Conservation (phyloP, 2,888 invertebrate genomes). For the Lasioglossum vierecki region DNA sequence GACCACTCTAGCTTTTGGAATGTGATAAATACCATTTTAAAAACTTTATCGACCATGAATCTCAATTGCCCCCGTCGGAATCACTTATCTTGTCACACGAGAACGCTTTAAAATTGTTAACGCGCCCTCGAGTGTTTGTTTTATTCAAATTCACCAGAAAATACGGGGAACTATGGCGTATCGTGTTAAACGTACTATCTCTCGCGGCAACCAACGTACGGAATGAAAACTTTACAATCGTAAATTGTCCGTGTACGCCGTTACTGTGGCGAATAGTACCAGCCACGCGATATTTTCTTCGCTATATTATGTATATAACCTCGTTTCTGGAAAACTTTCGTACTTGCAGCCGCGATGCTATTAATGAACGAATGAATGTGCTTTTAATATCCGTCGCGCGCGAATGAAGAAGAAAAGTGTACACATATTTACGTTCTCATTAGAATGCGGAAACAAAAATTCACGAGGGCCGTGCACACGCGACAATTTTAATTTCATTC, state of each 20-base stretch:
- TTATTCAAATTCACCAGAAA: conserved; percentile 30
- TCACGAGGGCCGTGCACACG: neutral
- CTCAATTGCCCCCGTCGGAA: conserved; percentile 1
- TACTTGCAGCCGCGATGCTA: conserved; percentile 1
- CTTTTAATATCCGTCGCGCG: conserved; percentile 12
- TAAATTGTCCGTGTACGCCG: conserved; percentile 37
- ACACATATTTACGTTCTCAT: conserved; percentile 2
- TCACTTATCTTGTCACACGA: neutral
- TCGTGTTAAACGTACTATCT: conserved; percentile 17
- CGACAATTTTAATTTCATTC: neutral
- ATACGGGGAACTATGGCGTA: neutral
- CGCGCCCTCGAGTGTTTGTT: conserved; percentile 19
- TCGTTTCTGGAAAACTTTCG: conserved; percentile 28
- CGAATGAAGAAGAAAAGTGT: neutral
- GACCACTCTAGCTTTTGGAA: neutral
- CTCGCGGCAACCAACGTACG: conserved; percentile 33
- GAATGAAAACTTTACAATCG: conserved; percentile 42
- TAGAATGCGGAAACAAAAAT: neutral
- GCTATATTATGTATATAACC: conserved; percentile 38
- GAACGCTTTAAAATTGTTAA: conserved; percentile 22
- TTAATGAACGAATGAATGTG: conserved; percentile 8
- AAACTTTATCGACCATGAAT: conserved; percentile 11
- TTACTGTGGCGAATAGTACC: conserved; percentile 14
- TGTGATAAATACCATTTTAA: neutral
- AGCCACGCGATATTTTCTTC: conserved; percentile 40